Percentiles rank a stretch among this genome's conserved stretches.
These are phyloP conservation scores for Dasyprocta punctata DNA, from an alignment of 2,113 vertebrate genomes.

Conservation along the genomic window DNA sequence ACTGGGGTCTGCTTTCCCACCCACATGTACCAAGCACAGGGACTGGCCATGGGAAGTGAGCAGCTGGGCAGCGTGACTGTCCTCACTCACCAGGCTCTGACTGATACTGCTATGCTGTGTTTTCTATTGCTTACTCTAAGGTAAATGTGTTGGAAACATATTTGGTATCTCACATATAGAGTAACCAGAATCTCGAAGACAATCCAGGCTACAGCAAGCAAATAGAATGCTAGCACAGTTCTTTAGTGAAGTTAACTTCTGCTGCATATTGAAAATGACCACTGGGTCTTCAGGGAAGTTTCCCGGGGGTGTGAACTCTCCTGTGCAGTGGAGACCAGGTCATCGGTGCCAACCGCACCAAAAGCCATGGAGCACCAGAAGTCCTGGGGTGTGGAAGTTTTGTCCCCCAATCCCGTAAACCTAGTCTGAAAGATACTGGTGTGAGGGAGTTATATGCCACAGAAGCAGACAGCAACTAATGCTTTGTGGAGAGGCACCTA, in stretches of 20 bases:
- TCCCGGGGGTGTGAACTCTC: background rate
- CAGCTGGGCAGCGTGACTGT: background rate
- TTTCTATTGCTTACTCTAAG: background rate
- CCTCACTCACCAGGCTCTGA: background rate
- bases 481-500: background rate
- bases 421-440: background rate
- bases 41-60: rapidly evolving
- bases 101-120: background rate
- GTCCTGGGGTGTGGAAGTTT: background rate
- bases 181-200: background rate
- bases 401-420: background rate
- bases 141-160: background rate
- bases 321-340: background rate
- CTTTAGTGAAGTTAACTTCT: background rate
- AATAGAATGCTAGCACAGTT: background rate
- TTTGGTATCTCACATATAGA: background rate
- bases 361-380: background rate
- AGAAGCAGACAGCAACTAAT: background rate
- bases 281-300: background rate
- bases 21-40: too few species aligned
- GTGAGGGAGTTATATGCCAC: background rate
- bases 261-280: background rate
- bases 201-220: background rate
- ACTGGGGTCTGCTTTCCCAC: background rate
- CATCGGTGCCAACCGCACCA: background rate